Evolutionary conservation across 1,140 invertebrate species (phyloP).

Genomic region (Aporrectodea caliginosa): DNA sequence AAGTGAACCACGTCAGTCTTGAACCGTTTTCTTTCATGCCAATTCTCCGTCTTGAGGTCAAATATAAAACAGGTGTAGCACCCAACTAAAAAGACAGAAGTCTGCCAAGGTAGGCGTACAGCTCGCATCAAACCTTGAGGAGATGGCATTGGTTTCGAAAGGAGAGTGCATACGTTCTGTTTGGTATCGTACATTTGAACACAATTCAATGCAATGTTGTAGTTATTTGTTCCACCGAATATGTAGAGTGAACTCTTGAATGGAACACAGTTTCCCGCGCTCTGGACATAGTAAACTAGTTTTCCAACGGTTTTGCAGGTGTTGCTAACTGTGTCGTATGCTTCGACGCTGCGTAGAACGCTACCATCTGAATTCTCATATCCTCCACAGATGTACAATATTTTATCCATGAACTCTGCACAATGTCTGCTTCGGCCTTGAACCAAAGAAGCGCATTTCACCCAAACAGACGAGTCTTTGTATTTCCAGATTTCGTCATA

Average conservation of each 20-base stretch:
- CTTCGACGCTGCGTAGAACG: too few species aligned
- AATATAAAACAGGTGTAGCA: neutral
- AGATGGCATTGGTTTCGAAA: neutral
- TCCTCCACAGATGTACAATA: too few species aligned
- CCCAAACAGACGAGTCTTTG: too few species aligned
- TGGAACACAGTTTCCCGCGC: neutral
- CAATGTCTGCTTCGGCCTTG: too few species aligned
- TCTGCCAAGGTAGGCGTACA: neutral
- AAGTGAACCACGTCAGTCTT: neutral
- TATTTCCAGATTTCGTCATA: too few species aligned
- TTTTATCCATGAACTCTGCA: too few species aligned
- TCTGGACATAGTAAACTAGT: too few species aligned
- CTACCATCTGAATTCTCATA: too few species aligned
- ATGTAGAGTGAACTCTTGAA: neutral
- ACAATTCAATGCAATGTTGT: neutral
- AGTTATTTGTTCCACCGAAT: neutral
- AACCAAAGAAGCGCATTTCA: too few species aligned
- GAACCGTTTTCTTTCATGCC: neutral
- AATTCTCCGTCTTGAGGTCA: neutral
- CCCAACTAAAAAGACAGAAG: neutral
- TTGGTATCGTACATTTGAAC: neutral
- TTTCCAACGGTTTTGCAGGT: too few species aligned
- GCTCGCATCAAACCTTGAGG: neutral
- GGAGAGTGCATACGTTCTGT: neutral
- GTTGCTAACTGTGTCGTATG: too few species aligned